Evolutionary conservation across 1,140 invertebrate genomes (phyloP), one percentile per base, ranked within the genome.

Genomic region (Hycleus cichorii): DNA sequence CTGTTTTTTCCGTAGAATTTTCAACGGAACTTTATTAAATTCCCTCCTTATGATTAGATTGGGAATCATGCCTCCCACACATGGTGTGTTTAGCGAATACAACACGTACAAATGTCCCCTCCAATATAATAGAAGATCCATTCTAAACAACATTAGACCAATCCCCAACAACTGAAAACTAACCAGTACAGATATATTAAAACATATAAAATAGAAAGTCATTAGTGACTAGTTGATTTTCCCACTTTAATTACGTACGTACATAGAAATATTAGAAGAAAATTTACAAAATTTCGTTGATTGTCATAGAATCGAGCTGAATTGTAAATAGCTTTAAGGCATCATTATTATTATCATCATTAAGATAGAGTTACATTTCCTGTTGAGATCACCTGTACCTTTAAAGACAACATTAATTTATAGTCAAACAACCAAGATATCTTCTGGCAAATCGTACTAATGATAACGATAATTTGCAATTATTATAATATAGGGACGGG

Each of bases 61-160:
- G 32, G 32, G 32, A 46, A 46, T 49, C 27, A 49, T 49, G 47
- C 47, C 47, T 49, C 47, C 47, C 47, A 49, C 47, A 49, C 47
- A 39, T 26, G 27, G 12, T 12, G 25, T 25, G 7, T 38, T 38
- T 27, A 49, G 47, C 47, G 47, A 49, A 49, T 49, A 39, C 47
- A 49, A 10, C 12, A 49, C 47, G 11, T 49, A 49, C 27, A 27
- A 49, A 12, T 12, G 25, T 39, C 47, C 47, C 47, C 47, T 49
- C 47, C 32, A 7, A 49, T 26, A 46, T 26, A 46, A 46, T 26
- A 18, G 12, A 26, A 12, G 44, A 26, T 26, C 44, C 12, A 18
- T 46, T 32, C 32, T 8, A 26, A 11, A 46, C 47, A 8, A 32
- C 25, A 49, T 12, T 39, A 49, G 47, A 39, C 47, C 47, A 49